A percentile compares a stretch with the other conserved stretches of the same genome.
Conservation (phyloP, 2,113 vertebrate genomes). For the Triplophysa rosa region DNA sequence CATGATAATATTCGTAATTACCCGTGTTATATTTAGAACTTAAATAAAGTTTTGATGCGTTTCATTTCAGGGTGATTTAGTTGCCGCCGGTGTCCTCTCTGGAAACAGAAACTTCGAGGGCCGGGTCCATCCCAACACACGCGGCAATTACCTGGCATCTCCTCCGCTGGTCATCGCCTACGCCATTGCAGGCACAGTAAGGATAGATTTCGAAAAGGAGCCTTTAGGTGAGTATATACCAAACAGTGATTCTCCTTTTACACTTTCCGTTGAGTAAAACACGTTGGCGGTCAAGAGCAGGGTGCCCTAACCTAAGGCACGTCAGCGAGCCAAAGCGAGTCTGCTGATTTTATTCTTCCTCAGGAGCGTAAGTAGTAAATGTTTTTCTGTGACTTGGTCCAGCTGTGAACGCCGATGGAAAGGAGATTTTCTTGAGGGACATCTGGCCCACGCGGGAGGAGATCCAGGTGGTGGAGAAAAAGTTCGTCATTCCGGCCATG, state of each 20-base stretch:
- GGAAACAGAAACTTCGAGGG: constrained; percentile 98
- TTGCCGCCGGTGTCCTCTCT: constrained; percentile 89
- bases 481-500: constrained; percentile 93
- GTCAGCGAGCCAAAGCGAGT: background rate
- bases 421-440: constrained; percentile 86
- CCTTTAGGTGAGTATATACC: constrained; percentile 81
- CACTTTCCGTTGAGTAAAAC: background rate
- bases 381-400: constrained; percentile 30
- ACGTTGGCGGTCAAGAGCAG: background rate
- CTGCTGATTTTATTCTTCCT: background rate
- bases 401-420: constrained; percentile 82
- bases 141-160: constrained; percentile 95
- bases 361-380: background rate
- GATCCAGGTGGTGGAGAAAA: constrained; percentile 87
- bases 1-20: background rate
- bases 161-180: constrained; percentile 93
- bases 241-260: background rate
- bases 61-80: constrained; percentile 83
- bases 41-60: background rate
- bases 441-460: constrained; percentile 95
- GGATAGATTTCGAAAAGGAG: constrained; percentile 89
- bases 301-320: background rate
- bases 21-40: background rate
- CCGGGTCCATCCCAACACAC: constrained; percentile 93
- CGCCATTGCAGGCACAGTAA: constrained; percentile 89